Evolutionary conservation across 2,888 invertebrate genomes (phyloP).

Genomic region (Unio delphinus): DNA sequence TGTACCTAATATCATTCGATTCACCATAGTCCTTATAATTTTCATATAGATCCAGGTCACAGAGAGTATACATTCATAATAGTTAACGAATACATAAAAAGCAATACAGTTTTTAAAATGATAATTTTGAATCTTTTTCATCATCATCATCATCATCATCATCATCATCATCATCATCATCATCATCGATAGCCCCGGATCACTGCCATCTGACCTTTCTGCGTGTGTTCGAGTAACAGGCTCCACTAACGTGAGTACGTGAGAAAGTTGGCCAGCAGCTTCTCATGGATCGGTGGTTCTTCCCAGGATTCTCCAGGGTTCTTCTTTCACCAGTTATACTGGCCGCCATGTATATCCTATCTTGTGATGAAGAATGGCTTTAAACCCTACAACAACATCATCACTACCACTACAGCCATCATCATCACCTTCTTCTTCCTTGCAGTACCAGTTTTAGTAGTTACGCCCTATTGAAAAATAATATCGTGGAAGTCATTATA

Average conservation of each 20-base stretch:
- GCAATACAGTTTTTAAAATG: background rate
- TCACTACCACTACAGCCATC: background rate
- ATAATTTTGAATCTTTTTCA: background rate
- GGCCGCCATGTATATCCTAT: too few species aligned
- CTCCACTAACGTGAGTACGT: too few species aligned
- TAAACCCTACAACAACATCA: background rate
- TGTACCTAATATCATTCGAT: too few species aligned
- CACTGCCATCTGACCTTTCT: too few species aligned
- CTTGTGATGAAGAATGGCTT: too few species aligned
- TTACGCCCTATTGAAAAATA: background rate
- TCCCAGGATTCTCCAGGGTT: too few species aligned
- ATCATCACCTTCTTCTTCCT: background rate
- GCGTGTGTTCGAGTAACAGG: background rate
- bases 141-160: constrained; percentile 2
- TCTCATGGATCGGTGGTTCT: too few species aligned
- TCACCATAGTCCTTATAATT: too few species aligned
- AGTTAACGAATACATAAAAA: background rate
- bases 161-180: constrained; percentile 4
- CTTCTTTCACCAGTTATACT: too few species aligned
- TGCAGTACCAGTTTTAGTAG: background rate
- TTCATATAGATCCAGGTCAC: too few species aligned
- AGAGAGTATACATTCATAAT: too few species aligned
- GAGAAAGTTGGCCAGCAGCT: too few species aligned
- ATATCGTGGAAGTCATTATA: background rate
- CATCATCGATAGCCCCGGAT: background rate